These are phyloP conservation scores for Beroe ovata DNA, from an alignment of 37 sponge, comb jelly and placozoan species.

Conservation along the genomic window DNA sequence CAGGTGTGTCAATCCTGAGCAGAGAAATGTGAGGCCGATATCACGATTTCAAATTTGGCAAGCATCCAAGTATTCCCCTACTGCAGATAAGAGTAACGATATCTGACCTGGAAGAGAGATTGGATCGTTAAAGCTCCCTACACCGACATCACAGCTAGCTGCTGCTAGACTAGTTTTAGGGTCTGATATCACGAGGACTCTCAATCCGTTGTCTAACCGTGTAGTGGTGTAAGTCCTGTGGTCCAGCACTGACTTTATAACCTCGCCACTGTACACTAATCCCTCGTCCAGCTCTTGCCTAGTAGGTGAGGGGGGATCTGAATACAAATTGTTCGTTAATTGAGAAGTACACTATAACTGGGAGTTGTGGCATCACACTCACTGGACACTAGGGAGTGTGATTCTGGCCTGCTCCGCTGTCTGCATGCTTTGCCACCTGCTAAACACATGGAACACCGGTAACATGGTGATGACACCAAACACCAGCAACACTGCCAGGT, in stretches of 20 bases:
- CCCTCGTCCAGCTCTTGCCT: background rate
- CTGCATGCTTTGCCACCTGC: slow-evolving; percentile 10
- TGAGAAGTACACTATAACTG: no score
- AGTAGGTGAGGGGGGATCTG: no score
- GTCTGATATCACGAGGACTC: slow-evolving; percentile 83
- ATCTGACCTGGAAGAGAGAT: background rate
- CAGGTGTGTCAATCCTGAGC: slow-evolving; percentile 68
- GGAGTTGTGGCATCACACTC: no score
- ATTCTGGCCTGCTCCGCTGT: background rate
- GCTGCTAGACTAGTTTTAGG: slow-evolving; percentile 73
- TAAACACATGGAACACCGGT: background rate
- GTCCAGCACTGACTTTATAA: slow-evolving; percentile 38
- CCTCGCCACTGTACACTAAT: slow-evolving; percentile 23
- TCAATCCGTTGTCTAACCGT: slow-evolving; percentile 69
- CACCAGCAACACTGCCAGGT: background rate
- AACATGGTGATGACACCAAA: background rate
- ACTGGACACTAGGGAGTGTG: background rate
- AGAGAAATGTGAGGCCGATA: no score
- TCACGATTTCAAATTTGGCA: no score
- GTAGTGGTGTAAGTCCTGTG: slow-evolving; percentile 11
- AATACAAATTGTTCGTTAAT: no score
- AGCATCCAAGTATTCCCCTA: background rate
- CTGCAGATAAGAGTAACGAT: background rate
- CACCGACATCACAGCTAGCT: slow-evolving; percentile 81
- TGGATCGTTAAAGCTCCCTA: slow-evolving; percentile 84